Evolutionary conservation across 2,113 vertebrate species (phyloP).

Genomic region (Xiphias gladius): DNA sequence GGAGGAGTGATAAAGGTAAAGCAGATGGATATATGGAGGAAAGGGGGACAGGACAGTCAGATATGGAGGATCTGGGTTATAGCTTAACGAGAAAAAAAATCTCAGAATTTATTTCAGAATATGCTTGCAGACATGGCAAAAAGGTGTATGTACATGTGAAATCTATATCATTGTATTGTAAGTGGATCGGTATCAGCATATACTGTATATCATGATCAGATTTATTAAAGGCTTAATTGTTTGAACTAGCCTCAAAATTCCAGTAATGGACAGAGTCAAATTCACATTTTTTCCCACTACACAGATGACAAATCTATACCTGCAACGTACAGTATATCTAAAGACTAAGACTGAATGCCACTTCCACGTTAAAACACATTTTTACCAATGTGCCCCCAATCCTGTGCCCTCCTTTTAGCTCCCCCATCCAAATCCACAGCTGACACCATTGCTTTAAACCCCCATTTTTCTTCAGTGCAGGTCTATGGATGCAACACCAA

Average conservation of each 20-base stretch:
- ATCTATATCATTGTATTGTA: constrained; percentile 7
- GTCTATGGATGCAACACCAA: constrained; percentile 40
- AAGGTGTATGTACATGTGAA: neutral
- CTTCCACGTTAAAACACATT: no score
- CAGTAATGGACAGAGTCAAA: neutral
- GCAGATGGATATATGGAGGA: constrained; percentile 52
- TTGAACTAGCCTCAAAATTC: neutral
- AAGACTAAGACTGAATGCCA: constrained; percentile 4
- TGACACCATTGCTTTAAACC: constrained; percentile 57
- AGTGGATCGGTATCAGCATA: neutral
- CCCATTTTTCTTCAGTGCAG: constrained; percentile 29
- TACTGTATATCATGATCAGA: neutral
- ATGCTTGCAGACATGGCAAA: constrained; percentile 8
- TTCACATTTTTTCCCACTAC: constrained; percentile 12
- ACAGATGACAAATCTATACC: neutral
- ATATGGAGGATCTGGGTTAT: constrained; percentile 50
- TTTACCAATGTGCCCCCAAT: constrained; percentile 22
- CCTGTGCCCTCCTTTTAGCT: neutral
- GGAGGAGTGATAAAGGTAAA: constrained; percentile 40
- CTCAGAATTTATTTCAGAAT: constrained; percentile 1
- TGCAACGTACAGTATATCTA: neutral
- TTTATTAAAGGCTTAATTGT: neutral
- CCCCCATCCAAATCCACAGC: constrained; percentile 31
- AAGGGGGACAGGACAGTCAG: neutral
- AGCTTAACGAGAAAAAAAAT: constrained; percentile 18